A percentile compares a stretch with the other conserved stretches of the same genome.
These are phyloP conservation scores for Apodemia hepburni DNA, from an alignment of 2,888 invertebrate genomes.

Conservation along the genomic window DNA sequence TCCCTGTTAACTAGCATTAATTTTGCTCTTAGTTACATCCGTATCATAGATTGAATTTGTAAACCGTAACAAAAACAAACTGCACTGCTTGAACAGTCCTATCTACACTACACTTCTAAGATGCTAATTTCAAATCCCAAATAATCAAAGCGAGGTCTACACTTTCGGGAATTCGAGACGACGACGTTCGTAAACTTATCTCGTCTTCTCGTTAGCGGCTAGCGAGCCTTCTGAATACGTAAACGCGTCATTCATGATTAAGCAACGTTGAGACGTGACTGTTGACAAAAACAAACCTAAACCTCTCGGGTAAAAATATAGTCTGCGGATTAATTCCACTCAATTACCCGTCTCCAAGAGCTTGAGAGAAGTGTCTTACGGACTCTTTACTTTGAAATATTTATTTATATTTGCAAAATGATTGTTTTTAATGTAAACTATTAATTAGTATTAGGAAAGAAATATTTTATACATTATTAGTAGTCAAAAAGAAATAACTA, in stretches of 20 bases:
- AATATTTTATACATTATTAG: too few species aligned
- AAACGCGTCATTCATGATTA: slow-evolving; percentile 74
- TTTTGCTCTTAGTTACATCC: too few species aligned
- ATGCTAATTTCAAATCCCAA: slow-evolving; percentile 72
- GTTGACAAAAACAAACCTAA: slow-evolving; percentile 55
- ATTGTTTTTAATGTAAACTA: too few species aligned
- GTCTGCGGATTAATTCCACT: slow-evolving; percentile 18
- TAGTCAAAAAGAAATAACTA: too few species aligned
- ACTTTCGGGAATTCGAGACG: slow-evolving; percentile 68
- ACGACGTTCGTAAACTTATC: slow-evolving; percentile 75
- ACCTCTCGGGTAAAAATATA: slow-evolving; percentile 24
- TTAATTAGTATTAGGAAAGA: too few species aligned
- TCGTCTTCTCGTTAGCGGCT: slow-evolving; percentile 71
- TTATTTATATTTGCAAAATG: too few species aligned
- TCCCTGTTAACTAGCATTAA: too few species aligned
- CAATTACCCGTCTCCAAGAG: slow-evolving; percentile 14
- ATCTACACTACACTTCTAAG: slow-evolving; percentile 47
- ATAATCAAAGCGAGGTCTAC: slow-evolving; percentile 67
- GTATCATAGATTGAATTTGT: too few species aligned
- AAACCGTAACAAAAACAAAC: background rate
- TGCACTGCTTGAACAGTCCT: background rate
- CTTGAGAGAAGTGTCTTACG: background rate
- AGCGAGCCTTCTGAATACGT: slow-evolving; percentile 69
- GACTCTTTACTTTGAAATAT: background rate
- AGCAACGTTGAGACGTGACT: slow-evolving; percentile 63